Percentiles rank a stretch among this genome's conserved stretches.
These are phyloP conservation scores for Champsocephalus gunnari DNA, from an alignment of 2,797 vertebrate species.

Conservation along the genomic window DNA sequence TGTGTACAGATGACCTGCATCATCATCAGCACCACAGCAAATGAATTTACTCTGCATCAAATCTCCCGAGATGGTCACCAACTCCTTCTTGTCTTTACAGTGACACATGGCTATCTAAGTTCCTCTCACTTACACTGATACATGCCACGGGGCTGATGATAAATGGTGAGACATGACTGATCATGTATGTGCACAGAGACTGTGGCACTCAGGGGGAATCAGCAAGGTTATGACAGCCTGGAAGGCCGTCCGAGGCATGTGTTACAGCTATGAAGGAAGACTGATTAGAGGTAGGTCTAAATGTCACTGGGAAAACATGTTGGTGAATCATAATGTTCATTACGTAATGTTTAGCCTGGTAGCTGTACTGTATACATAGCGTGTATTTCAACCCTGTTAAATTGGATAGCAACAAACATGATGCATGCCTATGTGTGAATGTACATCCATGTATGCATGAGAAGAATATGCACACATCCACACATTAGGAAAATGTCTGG, in stretches of 20 bases:
- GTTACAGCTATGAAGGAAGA: slow-evolving; percentile 35
- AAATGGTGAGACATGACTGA: slow-evolving; percentile 47
- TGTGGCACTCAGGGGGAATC: slow-evolving; percentile 2
- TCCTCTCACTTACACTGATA: slow-evolving; percentile 51
- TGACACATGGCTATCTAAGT: slow-evolving; percentile 56
- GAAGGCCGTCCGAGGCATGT: slow-evolving; percentile 31
- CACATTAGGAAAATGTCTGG: neutral
- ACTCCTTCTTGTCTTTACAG: slow-evolving; percentile 49
- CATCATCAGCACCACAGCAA: slow-evolving; percentile 64
- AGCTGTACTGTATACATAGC: neutral
- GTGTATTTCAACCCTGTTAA: neutral
- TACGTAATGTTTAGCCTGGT: neutral
- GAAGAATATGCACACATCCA: slow-evolving; percentile 7
- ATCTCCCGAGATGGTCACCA: slow-evolving; percentile 57
- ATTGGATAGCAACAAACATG: slow-evolving; percentile 7
- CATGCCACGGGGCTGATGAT: slow-evolving; percentile 49
- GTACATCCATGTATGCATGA: slow-evolving; percentile 1
- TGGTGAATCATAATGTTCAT: slow-evolving; percentile 15
- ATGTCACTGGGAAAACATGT: slow-evolving; percentile 46
- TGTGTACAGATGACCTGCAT: slow-evolving; percentile 71
- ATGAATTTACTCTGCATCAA: slow-evolving; percentile 63
- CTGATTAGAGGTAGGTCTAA: slow-evolving; percentile 42
- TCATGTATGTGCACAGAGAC: slow-evolving; percentile 35
- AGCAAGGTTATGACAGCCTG: slow-evolving; percentile 25
- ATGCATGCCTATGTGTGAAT: neutral